These are phyloP conservation scores for Trogon melanurus DNA, from an alignment of 2,113 vertebrate genomes.

Conservation along the genomic window DNA sequence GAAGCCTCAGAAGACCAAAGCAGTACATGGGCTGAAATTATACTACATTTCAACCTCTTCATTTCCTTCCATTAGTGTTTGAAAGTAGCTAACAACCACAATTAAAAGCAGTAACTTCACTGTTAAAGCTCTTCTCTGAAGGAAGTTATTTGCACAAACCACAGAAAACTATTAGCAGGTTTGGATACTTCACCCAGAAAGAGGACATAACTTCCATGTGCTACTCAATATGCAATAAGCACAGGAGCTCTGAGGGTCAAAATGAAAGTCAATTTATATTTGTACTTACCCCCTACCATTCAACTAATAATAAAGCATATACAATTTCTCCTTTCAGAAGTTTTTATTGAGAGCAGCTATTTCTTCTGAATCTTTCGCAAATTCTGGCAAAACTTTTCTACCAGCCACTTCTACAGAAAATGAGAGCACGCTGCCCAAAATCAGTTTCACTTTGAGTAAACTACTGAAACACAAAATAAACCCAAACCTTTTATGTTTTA, in stretches of 20 bases:
- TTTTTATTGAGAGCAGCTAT: background rate
- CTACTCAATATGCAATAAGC: background rate
- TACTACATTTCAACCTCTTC: constrained; percentile 35
- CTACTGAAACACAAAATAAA: background rate
- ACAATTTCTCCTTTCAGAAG: background rate
- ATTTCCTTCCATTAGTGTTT: constrained; percentile 42
- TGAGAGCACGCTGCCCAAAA: background rate
- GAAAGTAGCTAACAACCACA: constrained; percentile 16
- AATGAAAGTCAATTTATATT: background rate
- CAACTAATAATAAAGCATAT: background rate
- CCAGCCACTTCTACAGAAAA: background rate
- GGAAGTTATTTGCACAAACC: background rate
- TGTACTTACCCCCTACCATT: background rate
- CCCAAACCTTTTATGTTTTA: background rate
- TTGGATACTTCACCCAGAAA: background rate
- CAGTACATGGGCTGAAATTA: background rate
- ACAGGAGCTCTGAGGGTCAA: background rate
- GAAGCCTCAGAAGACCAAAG: constrained; percentile 52
- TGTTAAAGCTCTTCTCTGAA: background rate
- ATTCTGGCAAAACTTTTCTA: background rate
- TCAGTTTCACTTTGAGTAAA: background rate
- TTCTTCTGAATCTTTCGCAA: background rate
- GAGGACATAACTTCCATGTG: background rate
- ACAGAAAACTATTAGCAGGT: background rate
- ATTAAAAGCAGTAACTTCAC: constrained; percentile 38